Conservation (phyloP, 1,140 invertebrate genomes). For the Solenopsis fugax region DNA sequence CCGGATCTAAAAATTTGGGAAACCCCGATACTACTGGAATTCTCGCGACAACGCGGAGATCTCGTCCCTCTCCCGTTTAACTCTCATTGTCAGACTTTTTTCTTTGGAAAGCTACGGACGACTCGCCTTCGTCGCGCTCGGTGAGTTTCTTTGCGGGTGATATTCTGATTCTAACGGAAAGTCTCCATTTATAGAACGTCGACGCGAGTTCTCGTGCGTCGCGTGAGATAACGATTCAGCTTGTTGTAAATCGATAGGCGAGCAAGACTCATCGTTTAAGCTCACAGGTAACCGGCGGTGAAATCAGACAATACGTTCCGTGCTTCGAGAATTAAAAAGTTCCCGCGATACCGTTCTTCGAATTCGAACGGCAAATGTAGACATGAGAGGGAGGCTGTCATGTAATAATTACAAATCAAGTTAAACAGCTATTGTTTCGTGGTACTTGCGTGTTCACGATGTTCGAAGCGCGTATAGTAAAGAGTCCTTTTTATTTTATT, state of each 20-base stretch:
- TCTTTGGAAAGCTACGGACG: neutral
- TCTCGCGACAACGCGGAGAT: neutral
- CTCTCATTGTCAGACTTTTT: too few relatives aligned
- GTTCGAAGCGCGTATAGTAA: neutral
- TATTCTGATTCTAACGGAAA: constrained; percentile 23
- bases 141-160: constrained; percentile 40
- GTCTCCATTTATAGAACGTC: constrained; percentile 42
- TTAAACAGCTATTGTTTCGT: neutral
- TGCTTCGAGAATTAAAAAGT: neutral
- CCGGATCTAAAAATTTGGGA: neutral
- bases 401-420: constrained; percentile 5
- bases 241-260: constrained; percentile 10
- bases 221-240: constrained; percentile 33
- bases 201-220: constrained; percentile 9
- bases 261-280: neutral
- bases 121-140: constrained; percentile 1
- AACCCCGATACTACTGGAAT: neutral
- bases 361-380: neutral
- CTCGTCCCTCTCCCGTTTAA: neutral
- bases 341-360: neutral
- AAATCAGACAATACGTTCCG: neutral
- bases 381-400: neutral
- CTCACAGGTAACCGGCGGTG: neutral
- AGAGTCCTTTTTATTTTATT: neutral
- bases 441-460: neutral